These are phyloP conservation scores for Lithophane semibrunnea DNA, from an alignment of 2,888 invertebrate species.

Conservation along the genomic window DNA sequence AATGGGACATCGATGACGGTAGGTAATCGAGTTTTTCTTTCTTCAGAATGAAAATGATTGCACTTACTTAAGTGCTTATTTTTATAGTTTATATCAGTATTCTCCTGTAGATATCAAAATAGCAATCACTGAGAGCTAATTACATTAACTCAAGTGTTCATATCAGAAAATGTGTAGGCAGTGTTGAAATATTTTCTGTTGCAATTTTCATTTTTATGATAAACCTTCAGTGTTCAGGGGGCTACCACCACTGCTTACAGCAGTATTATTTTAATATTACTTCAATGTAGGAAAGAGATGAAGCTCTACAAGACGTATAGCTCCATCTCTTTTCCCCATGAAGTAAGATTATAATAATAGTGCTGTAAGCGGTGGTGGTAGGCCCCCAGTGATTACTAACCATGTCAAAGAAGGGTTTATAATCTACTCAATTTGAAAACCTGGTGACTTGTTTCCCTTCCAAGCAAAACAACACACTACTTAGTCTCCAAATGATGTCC, in stretches of 20 bases:
- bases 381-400: too few species aligned
- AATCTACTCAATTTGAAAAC: not conserved
- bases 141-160: constrained; percentile 35
- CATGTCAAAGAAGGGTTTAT: too few species aligned
- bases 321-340: too few species aligned
- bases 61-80: constrained; percentile 5
- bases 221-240: not conserved
- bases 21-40: not conserved
- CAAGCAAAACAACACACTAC: not conserved
- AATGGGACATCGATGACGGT: not conserved
- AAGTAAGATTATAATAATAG: too few species aligned
- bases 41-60: constrained; percentile 12
- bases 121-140: constrained; percentile 26
- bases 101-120: constrained; percentile 19
- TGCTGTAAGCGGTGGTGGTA: too few species aligned
- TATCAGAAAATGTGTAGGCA: constrained; percentile 23
- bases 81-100: constrained; percentile 19
- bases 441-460: too few species aligned
- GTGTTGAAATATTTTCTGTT: constrained; percentile 29
- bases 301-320: too few species aligned
- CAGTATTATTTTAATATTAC: too few species aligned
- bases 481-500: not conserved
- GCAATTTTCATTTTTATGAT: constrained; percentile 25
- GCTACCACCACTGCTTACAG: too few species aligned
- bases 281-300: too few species aligned